phyloP scores from a whole-genome alignment of 2,888 invertebrate species.

The Palloptera scutellata region DNA sequence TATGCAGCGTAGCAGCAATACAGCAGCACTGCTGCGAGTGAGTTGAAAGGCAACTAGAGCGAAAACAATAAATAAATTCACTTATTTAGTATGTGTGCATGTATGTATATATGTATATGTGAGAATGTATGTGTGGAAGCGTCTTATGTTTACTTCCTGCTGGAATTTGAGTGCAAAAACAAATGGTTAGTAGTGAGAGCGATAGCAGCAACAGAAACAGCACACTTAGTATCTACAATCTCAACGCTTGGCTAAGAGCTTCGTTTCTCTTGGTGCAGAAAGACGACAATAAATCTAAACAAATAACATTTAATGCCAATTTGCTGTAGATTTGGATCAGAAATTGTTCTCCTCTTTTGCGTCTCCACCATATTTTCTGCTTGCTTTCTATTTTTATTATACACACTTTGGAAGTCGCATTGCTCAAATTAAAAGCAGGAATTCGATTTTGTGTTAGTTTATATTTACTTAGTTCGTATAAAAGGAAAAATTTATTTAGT shows the following conservation, averaged over 20 bases:
- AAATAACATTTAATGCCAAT: constrained; percentile 58
- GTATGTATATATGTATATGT: constrained; percentile 1
- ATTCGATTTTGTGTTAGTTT: too few species aligned
- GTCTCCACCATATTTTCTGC: too few species aligned
- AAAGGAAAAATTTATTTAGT: too few species aligned
- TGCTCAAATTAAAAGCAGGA: too few species aligned
- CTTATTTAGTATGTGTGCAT: constrained; percentile 1
- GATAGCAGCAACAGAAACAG: neutral
- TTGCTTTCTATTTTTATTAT: neutral
- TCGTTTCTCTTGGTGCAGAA: neutral
- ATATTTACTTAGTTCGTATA: too few species aligned
- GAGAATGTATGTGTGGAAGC: neutral
- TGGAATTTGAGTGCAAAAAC: neutral
- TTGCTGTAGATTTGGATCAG: constrained; percentile 49
- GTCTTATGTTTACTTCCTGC: neutral
- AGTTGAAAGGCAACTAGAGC: too few species aligned
- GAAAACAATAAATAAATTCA: neutral
- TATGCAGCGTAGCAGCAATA: too few species aligned
- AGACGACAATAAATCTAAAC: constrained; percentile 51
- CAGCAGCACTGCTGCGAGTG: too few species aligned
- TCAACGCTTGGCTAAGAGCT: constrained; percentile 7
- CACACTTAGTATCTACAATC: neutral
- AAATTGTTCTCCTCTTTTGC: neutral
- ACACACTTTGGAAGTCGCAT: neutral
- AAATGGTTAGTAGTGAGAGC: too few species aligned